These are phyloP conservation scores for Bufo gargarizans DNA, from an alignment of 2,113 vertebrate species.

Conservation along the genomic window DNA sequence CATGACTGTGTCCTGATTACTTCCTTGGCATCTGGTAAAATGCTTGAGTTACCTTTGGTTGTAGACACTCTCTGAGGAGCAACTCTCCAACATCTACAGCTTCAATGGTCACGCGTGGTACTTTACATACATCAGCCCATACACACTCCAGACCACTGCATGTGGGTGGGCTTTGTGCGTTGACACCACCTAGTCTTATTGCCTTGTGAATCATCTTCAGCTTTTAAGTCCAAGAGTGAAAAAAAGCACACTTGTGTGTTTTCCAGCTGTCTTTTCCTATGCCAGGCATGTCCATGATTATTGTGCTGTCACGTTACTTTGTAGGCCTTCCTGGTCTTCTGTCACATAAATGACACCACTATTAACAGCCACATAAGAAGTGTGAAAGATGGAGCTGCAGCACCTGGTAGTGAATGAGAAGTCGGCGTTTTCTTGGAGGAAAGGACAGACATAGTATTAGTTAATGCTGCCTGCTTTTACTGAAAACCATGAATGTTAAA, in stretches of 20 bases:
- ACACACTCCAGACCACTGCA: neutral
- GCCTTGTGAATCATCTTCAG: conserved; percentile 20
- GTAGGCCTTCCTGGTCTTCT: neutral
- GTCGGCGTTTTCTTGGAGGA: neutral
- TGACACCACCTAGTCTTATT: conserved; percentile 5
- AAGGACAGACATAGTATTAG: neutral
- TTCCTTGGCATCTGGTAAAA: neutral
- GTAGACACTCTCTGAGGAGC: neutral
- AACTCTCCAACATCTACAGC: neutral
- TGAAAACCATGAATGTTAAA: neutral
- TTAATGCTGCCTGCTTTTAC: neutral
- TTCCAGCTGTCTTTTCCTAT: neutral
- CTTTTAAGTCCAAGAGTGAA: neutral
- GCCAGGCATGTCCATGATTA: neutral
- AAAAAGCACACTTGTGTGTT: neutral
- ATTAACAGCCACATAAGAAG: conserved; percentile 9
- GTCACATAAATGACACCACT: neutral
- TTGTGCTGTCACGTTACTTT: neutral
- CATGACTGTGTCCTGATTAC: neutral
- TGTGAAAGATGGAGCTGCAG: neutral
- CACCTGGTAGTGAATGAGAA: neutral
- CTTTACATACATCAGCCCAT: neutral
- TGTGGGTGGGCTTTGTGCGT: neutral
- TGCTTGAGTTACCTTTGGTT: neutral
- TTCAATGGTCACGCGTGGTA: neutral